phyloP scores from a whole-genome alignment of 2,888 invertebrate genomes.

The Sarcophaga variegata region DNA sequence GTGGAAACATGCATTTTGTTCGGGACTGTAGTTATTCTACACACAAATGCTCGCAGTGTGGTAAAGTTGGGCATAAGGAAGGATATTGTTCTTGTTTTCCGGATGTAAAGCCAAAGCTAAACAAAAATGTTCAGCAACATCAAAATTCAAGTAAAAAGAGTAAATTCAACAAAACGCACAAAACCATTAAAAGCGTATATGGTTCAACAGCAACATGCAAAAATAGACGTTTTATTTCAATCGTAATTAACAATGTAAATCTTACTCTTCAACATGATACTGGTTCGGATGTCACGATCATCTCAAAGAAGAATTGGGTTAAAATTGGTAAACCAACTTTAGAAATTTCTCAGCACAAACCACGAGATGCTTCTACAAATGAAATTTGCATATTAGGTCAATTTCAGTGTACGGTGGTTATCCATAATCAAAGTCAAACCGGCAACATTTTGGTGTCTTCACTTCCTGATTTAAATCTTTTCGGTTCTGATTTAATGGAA shows the following conservation, averaged over 20 bases:
- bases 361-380: too few species aligned
- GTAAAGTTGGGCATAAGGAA: constrained; percentile 3
- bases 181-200: too few species aligned
- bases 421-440: background rate
- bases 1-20: constrained; percentile 8
- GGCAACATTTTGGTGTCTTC: background rate
- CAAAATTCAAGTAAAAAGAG: background rate
- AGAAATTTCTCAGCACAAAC: too few species aligned
- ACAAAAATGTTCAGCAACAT: constrained; percentile 1
- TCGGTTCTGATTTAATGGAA: too few species aligned
- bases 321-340: too few species aligned
- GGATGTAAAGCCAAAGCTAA: too few species aligned
- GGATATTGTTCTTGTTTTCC: constrained; percentile 8
- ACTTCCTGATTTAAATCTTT: too few species aligned
- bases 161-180: background rate
- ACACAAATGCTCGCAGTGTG: constrained; percentile 15
- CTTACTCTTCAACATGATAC: constrained; percentile 37
- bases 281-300: constrained; percentile 20
- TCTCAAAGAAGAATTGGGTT: constrained; percentile 14
- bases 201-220: background rate
- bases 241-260: background rate
- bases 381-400: too few species aligned
- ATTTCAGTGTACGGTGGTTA: too few species aligned
- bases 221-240: constrained; percentile 11
- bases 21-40: constrained; percentile 3